Conservation (phyloP, 2,888 invertebrate genomes). For the Podotricha telesiphe region DNA sequence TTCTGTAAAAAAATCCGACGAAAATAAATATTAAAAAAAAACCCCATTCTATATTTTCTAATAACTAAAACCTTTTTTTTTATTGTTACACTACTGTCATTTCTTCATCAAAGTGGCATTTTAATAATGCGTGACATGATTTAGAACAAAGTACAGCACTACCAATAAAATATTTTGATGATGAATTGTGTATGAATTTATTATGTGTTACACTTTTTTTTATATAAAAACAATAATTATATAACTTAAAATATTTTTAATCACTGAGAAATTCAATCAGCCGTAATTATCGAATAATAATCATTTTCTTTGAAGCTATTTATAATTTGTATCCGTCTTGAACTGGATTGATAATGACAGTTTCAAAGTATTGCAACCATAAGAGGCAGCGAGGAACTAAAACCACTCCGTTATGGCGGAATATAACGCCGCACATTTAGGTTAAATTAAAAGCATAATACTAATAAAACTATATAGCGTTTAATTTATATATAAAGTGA, state of each 20-base stretch:
- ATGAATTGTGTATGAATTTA: neutral
- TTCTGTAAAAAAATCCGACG: no score
- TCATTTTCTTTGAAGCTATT: neutral
- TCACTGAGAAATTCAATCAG: neutral
- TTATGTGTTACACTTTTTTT: neutral
- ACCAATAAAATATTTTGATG: neutral
- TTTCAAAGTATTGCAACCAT: no score
- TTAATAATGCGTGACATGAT: constrained; percentile 13
- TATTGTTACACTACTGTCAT: neutral
- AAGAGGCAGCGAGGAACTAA: neutral
- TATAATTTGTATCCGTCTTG: neutral
- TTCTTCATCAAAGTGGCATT: neutral
- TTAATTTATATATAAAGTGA: neutral
- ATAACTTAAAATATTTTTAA: neutral
- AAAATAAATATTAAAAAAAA: no score
- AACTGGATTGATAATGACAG: neutral
- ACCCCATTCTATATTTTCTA: no score
- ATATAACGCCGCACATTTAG: neutral
- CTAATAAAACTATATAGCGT: neutral
- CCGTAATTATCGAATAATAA: constrained; percentile 1
- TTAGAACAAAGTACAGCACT: constrained; percentile 4
- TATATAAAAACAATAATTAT: neutral
- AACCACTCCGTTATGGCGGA: neutral
- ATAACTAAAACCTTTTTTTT: neutral
- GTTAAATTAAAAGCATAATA: no score